phyloP scores from a whole-genome alignment of 1,140 invertebrate genomes.

The Drosophila auraria region DNA sequence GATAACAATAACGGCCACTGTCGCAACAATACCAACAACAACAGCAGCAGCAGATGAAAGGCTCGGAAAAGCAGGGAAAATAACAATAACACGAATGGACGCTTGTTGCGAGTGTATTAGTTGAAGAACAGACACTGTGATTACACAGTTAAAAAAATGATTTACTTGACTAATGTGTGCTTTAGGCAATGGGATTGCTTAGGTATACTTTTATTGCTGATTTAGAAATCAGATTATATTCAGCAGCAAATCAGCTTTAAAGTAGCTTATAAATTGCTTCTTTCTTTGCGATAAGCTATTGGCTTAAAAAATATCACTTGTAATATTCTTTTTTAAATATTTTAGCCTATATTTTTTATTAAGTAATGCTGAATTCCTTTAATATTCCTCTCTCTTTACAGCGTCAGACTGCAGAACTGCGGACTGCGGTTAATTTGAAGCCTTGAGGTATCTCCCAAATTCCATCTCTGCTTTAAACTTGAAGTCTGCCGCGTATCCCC shows the following conservation, averaged over 20 bases:
- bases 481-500: not conserved
- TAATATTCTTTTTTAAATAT: too few species aligned
- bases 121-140: conserved; percentile 49
- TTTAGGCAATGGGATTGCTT: too few species aligned
- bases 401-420: not conserved
- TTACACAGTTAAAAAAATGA: conserved; percentile 14
- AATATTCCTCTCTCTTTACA: not conserved
- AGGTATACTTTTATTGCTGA: too few species aligned
- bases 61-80: conserved; percentile 29
- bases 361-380: too few species aligned
- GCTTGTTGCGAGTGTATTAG: conserved; percentile 62
- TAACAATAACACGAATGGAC: conserved; percentile 41
- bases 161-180: not conserved
- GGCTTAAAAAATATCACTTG: too few species aligned
- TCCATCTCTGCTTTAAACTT: conserved; percentile 53
- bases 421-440: conserved; percentile 30
- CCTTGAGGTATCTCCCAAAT: conserved; percentile 13
- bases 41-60: conserved; percentile 31
- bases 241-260: too few species aligned
- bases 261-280: too few species aligned
- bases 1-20: conserved; percentile 39
- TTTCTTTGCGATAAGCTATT: too few species aligned
- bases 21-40: conserved; percentile 61
- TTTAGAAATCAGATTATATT: too few species aligned
- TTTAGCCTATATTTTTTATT: too few species aligned